These are phyloP conservation scores for Sinosuthora webbiana DNA, from an alignment of 2,113 vertebrate species.

Conservation along the genomic window DNA sequence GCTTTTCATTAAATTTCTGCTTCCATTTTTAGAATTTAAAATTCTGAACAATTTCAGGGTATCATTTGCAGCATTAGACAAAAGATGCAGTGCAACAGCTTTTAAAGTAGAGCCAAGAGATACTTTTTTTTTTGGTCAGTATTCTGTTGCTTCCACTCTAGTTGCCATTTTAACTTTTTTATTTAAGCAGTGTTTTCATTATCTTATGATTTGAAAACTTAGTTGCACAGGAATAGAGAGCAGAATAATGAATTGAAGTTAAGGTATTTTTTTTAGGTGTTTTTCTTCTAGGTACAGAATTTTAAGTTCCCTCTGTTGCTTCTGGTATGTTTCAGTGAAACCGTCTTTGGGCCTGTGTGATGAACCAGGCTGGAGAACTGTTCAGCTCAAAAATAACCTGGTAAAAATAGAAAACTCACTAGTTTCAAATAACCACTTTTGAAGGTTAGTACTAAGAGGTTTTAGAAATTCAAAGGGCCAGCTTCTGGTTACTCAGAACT, in stretches of 20 bases:
- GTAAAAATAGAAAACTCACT: neutral
- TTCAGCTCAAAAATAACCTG: neutral
- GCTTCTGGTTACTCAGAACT: neutral
- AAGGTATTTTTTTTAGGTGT: neutral
- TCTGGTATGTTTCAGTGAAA: neutral
- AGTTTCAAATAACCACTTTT: neutral
- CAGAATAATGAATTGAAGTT: neutral
- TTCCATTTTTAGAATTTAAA: slow-evolving; percentile 7
- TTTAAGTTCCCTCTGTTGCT: neutral
- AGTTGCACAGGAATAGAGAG: neutral
- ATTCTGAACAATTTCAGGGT: neutral
- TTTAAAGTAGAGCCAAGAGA: neutral
- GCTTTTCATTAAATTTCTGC: neutral
- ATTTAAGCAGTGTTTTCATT: neutral
- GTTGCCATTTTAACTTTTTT: neutral
- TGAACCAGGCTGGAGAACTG: neutral
- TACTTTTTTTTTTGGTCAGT: neutral
- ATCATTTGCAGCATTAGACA: neutral
- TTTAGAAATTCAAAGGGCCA: neutral
- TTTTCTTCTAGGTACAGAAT: neutral
- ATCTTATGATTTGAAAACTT: neutral
- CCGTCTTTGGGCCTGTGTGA: neutral
- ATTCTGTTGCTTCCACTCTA: neutral
- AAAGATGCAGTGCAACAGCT: neutral
- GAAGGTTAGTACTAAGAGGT: neutral